phyloP scores from a whole-genome alignment of 2,113 vertebrate genomes.

The Platysternon megacephalum region DNA sequence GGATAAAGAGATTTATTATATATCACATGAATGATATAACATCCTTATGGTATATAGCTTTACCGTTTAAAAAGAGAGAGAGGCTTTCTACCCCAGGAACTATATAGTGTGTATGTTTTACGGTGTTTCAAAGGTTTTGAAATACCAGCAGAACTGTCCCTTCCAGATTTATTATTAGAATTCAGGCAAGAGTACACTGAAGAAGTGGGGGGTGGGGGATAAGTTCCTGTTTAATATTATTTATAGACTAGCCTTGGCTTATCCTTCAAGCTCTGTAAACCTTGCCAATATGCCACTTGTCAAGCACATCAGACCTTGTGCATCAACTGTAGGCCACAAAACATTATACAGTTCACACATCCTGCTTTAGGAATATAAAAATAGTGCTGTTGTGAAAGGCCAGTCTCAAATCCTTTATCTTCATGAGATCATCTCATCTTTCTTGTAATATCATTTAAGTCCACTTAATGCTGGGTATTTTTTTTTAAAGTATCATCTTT shows the following conservation, averaged over 20 bases:
- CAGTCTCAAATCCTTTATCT: not conserved
- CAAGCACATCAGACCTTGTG: constrained; percentile 25
- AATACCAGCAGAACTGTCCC: constrained; percentile 48
- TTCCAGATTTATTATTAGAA: constrained; percentile 63
- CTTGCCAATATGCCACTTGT: constrained; percentile 35
- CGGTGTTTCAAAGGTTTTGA: constrained; percentile 29
- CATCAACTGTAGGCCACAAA: not conserved
- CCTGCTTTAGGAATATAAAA: not conserved
- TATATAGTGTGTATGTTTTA: not conserved
- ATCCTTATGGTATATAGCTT: constrained; percentile 25
- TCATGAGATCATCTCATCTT: not conserved
- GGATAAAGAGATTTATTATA: constrained; percentile 65
- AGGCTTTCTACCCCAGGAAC: constrained; percentile 22
- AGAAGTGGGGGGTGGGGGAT: not conserved
- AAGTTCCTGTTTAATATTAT: constrained; percentile 57
- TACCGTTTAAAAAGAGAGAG: constrained; percentile 38
- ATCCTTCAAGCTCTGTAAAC: constrained; percentile 58
- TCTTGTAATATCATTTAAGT: not conserved
- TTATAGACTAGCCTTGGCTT: constrained; percentile 61
- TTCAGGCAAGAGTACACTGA: constrained; percentile 44
- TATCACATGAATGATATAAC: constrained; percentile 43
- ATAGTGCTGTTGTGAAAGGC: not conserved
- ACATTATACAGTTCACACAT: not conserved
- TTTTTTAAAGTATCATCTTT: not conserved
- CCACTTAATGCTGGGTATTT: not conserved